A percentile compares a stretch with the other conserved stretches of the same genome.
Conservation (phyloP, 1,140 invertebrate genomes). For the Psilanteris sp. region DNA sequence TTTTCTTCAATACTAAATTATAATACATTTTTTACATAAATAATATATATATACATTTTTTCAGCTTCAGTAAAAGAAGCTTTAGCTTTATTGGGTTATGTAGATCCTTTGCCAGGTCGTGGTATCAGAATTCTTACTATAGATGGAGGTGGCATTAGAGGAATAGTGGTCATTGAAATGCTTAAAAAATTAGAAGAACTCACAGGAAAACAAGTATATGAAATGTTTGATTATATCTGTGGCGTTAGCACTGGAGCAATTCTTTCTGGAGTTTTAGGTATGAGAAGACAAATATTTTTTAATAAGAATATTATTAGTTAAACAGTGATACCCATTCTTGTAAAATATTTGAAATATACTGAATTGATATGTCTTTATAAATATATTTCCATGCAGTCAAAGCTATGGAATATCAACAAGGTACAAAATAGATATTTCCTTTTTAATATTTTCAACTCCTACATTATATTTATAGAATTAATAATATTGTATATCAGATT, state of each 20-base stretch:
- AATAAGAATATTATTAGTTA: no score
- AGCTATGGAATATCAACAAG: constrained; percentile 61
- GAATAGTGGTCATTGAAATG: constrained; percentile 90
- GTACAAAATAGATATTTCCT: constrained; percentile 35
- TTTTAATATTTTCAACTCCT: no score
- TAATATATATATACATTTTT: constrained; percentile 24
- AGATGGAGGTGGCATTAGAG: constrained; percentile 94
- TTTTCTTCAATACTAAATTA: no score
- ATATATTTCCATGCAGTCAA: constrained; percentile 58
- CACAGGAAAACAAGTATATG: constrained; percentile 84
- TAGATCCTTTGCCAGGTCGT: constrained; percentile 84
- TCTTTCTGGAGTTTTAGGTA: constrained; percentile 85
- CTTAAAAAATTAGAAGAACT: constrained; percentile 87
- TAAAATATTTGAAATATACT: no score
- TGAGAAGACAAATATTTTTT: no score
- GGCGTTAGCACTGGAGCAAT: constrained; percentile 95
- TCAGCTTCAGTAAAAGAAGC: constrained; percentile 81
- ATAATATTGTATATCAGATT: no score
- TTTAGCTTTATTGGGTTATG: constrained; percentile 87
- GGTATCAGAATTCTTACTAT: constrained; percentile 92
- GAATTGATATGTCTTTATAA: no score
- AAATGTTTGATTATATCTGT: constrained; percentile 94
- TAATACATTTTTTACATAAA: constrained; percentile 3
- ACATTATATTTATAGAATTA: no score
- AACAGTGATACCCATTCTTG: no score